Evolutionary conservation across 2,888 invertebrate genomes (phyloP).

Genomic region (Proisotoma minuta): DNA sequence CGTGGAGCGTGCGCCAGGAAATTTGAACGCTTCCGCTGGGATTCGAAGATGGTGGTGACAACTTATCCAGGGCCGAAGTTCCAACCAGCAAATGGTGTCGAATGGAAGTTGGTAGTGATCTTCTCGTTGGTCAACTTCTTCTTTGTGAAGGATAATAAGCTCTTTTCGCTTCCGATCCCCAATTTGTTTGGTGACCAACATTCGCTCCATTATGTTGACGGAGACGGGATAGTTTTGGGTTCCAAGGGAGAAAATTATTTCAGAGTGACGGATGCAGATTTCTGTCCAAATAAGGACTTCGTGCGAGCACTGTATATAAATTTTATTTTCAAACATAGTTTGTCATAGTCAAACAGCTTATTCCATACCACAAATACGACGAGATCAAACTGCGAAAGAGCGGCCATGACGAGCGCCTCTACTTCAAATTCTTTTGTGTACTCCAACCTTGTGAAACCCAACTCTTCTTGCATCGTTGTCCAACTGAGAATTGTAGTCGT

Average conservation of each 20-base stretch:
- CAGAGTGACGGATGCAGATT: background rate
- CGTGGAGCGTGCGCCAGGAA: slow-evolving; percentile 15
- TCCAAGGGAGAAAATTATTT: background rate
- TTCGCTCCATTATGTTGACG: slow-evolving; percentile 1
- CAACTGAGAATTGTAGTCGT: slow-evolving; percentile 14
- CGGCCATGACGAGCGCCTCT: slow-evolving; percentile 2
- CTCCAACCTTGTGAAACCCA: slow-evolving; percentile 7
- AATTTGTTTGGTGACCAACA: slow-evolving; percentile 11
- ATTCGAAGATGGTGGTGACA: slow-evolving; percentile 25
- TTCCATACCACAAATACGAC: slow-evolving; percentile 22
- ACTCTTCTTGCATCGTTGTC: slow-evolving; percentile 13
- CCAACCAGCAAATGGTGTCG: slow-evolving; percentile 27
- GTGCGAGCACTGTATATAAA: background rate
- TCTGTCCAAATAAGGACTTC: background rate
- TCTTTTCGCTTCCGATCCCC: slow-evolving; percentile 18
- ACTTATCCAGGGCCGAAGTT: slow-evolving; percentile 20
- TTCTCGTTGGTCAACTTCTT: slow-evolving; percentile 8
- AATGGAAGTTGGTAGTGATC: slow-evolving; percentile 8
- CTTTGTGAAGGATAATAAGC: slow-evolving; percentile 17
- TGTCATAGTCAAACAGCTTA: no score
- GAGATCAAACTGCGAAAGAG: slow-evolving; percentile 11
- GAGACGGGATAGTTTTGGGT: background rate
- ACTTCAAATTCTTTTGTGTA: background rate
- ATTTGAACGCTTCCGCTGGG: slow-evolving; percentile 14
- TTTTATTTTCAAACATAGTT: background rate